Evolutionary conservation across 2,888 invertebrate species (phyloP).

Genomic region (Mimachlamys varia): DNA sequence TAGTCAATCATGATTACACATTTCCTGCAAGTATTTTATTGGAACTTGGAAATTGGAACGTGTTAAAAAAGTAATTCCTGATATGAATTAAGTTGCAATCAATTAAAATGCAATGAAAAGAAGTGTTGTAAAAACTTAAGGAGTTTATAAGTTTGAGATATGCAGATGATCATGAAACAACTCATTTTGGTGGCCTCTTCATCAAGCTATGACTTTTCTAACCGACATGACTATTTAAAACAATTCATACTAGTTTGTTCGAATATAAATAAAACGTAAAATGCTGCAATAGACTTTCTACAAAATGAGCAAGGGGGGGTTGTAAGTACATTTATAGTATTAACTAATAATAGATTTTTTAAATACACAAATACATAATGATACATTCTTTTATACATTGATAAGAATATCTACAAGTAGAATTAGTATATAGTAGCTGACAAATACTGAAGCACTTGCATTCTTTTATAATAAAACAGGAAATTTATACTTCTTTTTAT

Average conservation of each 20-base stretch:
- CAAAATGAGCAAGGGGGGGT: conserved; percentile 22
- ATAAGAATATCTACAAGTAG: background rate
- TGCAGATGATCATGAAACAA: background rate
- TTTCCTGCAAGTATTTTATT: too few relatives aligned
- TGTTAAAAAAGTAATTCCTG: too few relatives aligned
- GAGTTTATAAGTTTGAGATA: background rate
- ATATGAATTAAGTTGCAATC: too few relatives aligned
- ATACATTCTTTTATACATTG: background rate
- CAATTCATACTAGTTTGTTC: background rate
- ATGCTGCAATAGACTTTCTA: conserved; percentile 5
- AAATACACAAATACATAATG: conserved; percentile 6
- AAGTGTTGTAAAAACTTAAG: too few relatives aligned
- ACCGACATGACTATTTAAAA: background rate
- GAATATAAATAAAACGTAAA: conserved; percentile 10
- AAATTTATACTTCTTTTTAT: background rate
- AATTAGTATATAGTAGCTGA: background rate
- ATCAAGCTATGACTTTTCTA: background rate
- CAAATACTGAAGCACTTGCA: background rate
- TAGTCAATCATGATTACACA: too few relatives aligned
- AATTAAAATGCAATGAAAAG: too few relatives aligned
- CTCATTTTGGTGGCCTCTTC: background rate
- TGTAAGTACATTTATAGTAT: background rate
- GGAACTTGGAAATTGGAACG: too few relatives aligned
- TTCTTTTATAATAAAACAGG: background rate
- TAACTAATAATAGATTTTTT: conserved; percentile 1